A percentile compares a stretch with the other conserved stretches of the same genome.
Evolutionary conservation across 1,140 invertebrate genomes (phyloP).

Genomic region (Probaryconus sp.): DNA sequence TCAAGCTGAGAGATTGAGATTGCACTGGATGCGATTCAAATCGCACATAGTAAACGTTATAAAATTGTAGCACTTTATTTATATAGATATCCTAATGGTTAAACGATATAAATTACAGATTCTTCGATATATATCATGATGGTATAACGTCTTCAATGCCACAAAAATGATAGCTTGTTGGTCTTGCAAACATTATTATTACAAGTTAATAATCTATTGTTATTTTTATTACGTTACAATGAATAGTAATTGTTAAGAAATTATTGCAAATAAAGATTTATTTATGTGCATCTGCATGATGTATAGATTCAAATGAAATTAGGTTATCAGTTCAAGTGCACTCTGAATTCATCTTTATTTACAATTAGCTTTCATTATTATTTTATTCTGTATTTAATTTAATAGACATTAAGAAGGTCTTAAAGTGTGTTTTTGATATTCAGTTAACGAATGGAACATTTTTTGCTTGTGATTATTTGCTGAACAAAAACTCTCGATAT

Average conservation of each 20-base stretch:
- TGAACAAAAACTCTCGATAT: too few relatives aligned
- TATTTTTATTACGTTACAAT: conserved; percentile 34
- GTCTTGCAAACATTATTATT: conserved; percentile 31
- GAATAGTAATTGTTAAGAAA: conserved; percentile 29
- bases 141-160: conserved; percentile 24
- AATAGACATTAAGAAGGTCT: too few relatives aligned
- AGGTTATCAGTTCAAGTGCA: conserved; percentile 22
- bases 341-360: too few relatives aligned
- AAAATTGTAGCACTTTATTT: conserved; percentile 34
- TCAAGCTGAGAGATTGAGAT: conserved; percentile 8
- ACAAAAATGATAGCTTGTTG: conserved; percentile 15
- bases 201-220: conserved; percentile 32
- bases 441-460: too few relatives aligned
- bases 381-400: too few relatives aligned
- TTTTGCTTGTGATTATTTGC: too few relatives aligned
- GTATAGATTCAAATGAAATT: conserved; percentile 22
- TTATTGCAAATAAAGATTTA: conserved; percentile 26
- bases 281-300: conserved; percentile 13
- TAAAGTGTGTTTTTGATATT: too few relatives aligned
- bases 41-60: conserved; percentile 20
- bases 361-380: too few relatives aligned
- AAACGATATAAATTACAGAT: conserved; percentile 38
- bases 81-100: conserved; percentile 36
- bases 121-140: conserved; percentile 36
- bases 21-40: conserved; percentile 33